A percentile compares a stretch with the other conserved stretches of the same genome.
Conservation (phyloP, 2,888 invertebrate species). For the Trichopria drosophilae region DNA sequence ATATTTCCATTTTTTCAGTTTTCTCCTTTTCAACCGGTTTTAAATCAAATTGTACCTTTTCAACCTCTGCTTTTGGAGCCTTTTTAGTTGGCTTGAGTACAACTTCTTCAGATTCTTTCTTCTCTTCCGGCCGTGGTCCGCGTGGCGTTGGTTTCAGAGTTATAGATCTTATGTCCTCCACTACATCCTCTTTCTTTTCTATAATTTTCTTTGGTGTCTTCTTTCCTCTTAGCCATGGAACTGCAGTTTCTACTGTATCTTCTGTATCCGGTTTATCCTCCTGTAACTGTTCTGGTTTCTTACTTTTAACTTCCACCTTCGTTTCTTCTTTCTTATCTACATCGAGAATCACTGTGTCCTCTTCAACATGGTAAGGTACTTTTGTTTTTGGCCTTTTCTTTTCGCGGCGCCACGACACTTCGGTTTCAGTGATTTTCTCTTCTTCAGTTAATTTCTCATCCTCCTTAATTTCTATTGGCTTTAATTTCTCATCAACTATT, state of each 20-base stretch:
- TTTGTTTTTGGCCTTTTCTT: conserved; percentile 36
- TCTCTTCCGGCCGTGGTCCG: conserved; percentile 42
- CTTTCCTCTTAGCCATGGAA: conserved; percentile 44
- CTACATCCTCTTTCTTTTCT: conserved; percentile 39
- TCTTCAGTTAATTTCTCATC: conserved; percentile 34
- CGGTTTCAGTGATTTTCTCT: conserved; percentile 32
- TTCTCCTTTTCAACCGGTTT: conserved; percentile 27
- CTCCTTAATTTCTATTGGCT: conserved; percentile 23
- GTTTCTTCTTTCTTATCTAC: conserved; percentile 30
- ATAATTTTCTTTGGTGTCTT: conserved; percentile 39
- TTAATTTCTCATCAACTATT: conserved; percentile 23
- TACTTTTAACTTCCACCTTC: conserved; percentile 35
- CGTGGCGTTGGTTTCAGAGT: conserved; percentile 40
- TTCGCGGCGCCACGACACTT: conserved; percentile 38
- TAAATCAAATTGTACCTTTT: conserved; percentile 25
- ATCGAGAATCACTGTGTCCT: conserved; percentile 41
- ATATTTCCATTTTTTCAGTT: conserved; percentile 1
- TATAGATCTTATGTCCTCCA: conserved; percentile 40
- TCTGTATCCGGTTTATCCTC: conserved; percentile 41
- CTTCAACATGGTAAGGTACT: conserved; percentile 39
- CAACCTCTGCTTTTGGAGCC: conserved; percentile 34
- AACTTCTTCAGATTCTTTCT: conserved; percentile 36
- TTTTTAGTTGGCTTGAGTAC: conserved; percentile 47
- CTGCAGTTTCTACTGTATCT: conserved; percentile 38
- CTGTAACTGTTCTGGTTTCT: conserved; percentile 29